Base-by-base conservation (phyloP, 2,797 vertebrate species). In the Epinephelus malabaricus region DNA sequence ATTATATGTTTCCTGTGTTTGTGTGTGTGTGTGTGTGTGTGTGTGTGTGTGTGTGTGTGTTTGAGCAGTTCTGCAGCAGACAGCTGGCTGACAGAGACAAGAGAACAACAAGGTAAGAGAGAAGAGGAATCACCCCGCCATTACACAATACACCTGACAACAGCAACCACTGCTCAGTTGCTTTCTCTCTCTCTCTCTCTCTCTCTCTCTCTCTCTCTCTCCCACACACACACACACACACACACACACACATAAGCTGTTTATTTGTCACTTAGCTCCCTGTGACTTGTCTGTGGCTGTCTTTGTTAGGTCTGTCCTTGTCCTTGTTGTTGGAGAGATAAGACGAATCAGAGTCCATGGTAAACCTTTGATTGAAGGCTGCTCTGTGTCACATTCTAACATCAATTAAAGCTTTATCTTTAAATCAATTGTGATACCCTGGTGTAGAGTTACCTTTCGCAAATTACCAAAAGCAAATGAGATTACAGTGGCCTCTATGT, bases 31-130 rank as follows among this genome's bases (percentile, higher is more conserved):
- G 27, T 30, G 27, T 30, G 27, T 30, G 27, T 30, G 27, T 59
- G 51, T 50, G 71, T 76, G 72, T 61, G 65, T 27, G 27, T 27
- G 27, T 30, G 27, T 30, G 27, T 30, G 27, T 30, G 27, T 76
- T 19, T 61, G 71, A 62, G 85, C 53, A 18, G 73, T 30, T 62
- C 55, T 25, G 47, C 68, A 45, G 74, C 81, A 87, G 84, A 79
- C 85, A 80, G 80, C 72, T 83, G 88, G 61, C 84, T 88, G 90
- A 92, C 88, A 91, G 81, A 85, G 74, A 89, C 89, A 82, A 84
- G 76, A 84, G 73, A 85, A 81, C 76, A 89, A 85, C 78, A 61
- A 89, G 91, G 91, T 88, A 88, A 88, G 79, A 87, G 69, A 73
- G 69, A 73, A 78, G 79, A 85, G 69, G 58, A 80, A 86, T 89